Percentiles rank a stretch among this genome's conserved stretches.
phyloP scores from a whole-genome alignment of 2,888 invertebrate genomes.

The Beris morrisii region DNA sequence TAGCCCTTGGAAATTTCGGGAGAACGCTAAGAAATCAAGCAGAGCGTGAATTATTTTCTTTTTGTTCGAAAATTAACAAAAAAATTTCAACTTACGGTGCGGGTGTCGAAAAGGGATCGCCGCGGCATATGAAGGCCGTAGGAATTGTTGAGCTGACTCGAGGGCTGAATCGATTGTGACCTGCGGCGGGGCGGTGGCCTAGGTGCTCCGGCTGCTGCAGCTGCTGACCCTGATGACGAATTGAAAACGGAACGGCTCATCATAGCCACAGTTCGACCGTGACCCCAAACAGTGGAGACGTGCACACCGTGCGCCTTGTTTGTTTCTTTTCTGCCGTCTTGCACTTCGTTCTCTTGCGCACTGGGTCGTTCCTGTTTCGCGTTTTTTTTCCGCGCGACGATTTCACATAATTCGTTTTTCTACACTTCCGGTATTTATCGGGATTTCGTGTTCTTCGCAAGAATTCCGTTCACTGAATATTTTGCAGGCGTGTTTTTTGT shows the following conservation, averaged over 20 bases:
- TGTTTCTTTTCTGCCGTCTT: constrained; percentile 21
- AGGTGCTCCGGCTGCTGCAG: constrained; percentile 45
- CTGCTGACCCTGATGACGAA: constrained; percentile 22
- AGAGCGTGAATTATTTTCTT: not conserved
- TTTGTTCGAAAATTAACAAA: no score
- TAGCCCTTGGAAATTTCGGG: no score
- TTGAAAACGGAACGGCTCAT: constrained; percentile 36
- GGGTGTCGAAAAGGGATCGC: constrained; percentile 49
- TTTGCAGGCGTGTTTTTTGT: no score
- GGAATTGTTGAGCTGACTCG: constrained; percentile 8
- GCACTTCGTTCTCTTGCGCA: not conserved
- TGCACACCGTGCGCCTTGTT: constrained; percentile 19
- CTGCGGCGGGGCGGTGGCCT: constrained; percentile 54
- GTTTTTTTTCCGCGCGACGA: no score
- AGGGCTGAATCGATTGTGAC: constrained; percentile 45
- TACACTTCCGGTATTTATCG: constrained; percentile 13
- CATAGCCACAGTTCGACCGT: constrained; percentile 22
- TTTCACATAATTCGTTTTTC: constrained; percentile 24
- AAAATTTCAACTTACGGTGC: constrained; percentile 33
- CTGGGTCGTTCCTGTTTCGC: not conserved
- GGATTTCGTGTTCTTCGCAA: no score
- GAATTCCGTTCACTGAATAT: no score
- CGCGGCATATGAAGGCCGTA: constrained; percentile 44
- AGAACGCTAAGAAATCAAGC: not conserved
- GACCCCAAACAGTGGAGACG: constrained; percentile 13